Conservation (phyloP, 2,888 invertebrate species). For the Frankliniella fusca region DNA sequence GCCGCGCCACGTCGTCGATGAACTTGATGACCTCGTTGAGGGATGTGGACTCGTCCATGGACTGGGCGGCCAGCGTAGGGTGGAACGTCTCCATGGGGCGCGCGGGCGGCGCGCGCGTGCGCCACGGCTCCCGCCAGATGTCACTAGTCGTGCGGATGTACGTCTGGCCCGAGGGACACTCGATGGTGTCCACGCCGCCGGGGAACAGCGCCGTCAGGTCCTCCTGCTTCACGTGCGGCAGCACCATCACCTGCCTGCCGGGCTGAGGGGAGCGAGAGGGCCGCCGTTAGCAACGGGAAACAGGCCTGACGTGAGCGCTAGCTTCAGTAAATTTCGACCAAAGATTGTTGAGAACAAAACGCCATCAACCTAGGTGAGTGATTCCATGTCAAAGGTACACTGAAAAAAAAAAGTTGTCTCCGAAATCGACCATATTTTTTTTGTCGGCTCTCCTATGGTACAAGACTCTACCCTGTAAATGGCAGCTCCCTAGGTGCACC, state of each 20-base stretch:
- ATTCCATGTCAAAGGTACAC: too few relatives aligned
- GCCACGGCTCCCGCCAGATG: conserved; percentile 29
- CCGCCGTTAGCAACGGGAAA: too few relatives aligned
- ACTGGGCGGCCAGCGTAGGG: conserved; percentile 3
- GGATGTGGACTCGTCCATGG: conserved; percentile 9
- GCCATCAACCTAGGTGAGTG: too few relatives aligned
- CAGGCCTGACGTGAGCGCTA: neutral
- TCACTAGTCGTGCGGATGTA: conserved; percentile 46
- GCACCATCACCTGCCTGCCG: conserved; percentile 51
- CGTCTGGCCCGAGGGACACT: conserved; percentile 49
- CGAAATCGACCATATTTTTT: too few relatives aligned
- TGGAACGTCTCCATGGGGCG: neutral
- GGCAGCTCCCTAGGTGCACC: too few relatives aligned
- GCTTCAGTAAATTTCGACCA: too few relatives aligned
- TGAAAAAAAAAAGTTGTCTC: too few relatives aligned
- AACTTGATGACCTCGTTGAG: conserved; percentile 22
- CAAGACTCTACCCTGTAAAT: too few relatives aligned
- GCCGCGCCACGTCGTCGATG: conserved; percentile 8
- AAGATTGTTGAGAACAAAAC: too few relatives aligned
- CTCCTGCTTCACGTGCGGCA: conserved; percentile 48
- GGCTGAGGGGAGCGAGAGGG: conserved; percentile 35
- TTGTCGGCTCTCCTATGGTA: too few relatives aligned
- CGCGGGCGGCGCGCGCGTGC: neutral
- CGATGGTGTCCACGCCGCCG: conserved; percentile 43
- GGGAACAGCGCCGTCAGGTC: conserved; percentile 49